phyloP scores from a whole-genome alignment of 2,888 invertebrate species.

The Idaea straminata region DNA sequence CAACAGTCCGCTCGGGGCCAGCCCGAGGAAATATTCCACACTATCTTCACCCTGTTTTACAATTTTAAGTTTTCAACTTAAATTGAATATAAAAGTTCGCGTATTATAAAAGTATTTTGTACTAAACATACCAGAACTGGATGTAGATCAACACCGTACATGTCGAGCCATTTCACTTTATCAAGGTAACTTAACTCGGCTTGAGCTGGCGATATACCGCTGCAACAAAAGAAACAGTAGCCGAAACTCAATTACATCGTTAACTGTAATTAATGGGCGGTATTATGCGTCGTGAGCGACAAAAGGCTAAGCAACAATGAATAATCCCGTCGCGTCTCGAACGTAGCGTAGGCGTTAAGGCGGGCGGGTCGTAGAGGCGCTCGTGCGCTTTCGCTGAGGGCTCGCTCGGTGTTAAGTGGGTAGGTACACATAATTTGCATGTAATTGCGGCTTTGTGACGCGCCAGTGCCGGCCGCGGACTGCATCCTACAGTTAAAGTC shows the following conservation, averaged over 20 bases:
- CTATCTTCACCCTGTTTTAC: constrained; percentile 93
- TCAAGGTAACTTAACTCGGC: constrained; percentile 97
- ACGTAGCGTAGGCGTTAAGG: constrained; percentile 1
- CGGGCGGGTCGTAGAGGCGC: constrained; percentile 29
- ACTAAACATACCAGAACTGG: constrained; percentile 90
- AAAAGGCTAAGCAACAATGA: constrained; percentile 58
- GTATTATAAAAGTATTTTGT: constrained; percentile 7
- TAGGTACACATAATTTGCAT: constrained; percentile 76
- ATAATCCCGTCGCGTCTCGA: constrained; percentile 41
- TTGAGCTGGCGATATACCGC: constrained; percentile 93
- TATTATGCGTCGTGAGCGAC: constrained; percentile 46
- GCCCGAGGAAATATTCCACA: constrained; percentile 96
- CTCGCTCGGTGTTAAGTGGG: constrained; percentile 57
- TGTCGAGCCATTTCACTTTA: constrained; percentile 98
- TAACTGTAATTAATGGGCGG: constrained; percentile 53
- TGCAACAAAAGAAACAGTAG: constrained; percentile 59
- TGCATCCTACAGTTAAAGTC: constrained; percentile 74
- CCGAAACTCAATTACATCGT: constrained; percentile 50
- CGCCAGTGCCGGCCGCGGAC: constrained; percentile 52
- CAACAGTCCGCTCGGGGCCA: constrained; percentile 97
- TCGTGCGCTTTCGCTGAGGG: constrained; percentile 41
- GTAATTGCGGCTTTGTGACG: constrained; percentile 71
- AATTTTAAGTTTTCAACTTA: constrained; percentile 15
- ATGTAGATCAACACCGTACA: constrained; percentile 98
- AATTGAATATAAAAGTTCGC: constrained; percentile 12